Base-by-base conservation (phyloP, 2,797 vertebrate genomes). In the Acipenser ruthenus region DNA sequence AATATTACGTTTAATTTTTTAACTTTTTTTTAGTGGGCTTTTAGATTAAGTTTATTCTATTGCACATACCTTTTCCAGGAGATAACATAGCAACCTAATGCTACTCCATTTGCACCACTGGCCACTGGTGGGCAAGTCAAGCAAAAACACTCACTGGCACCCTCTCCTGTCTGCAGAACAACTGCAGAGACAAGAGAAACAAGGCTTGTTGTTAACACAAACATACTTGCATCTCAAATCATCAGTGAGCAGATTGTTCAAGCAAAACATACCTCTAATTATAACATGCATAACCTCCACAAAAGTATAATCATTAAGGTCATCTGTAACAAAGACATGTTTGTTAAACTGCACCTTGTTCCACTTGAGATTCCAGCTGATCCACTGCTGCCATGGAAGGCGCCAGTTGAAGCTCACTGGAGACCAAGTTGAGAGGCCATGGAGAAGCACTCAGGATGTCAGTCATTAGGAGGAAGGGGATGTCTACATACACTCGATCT, bases 71-170 rank as follows among this genome's bases (percentile, higher is more conserved):
- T 91, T 73, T 90, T 96, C 96, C 96, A 99, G 63, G 91, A 93
- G 71, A 98, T 84, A 10, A 90, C 6, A 49, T 98, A 99, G 76
- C 85, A 90, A 58, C 97, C 96, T 1, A 95, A 94, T 10, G 95
- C 90, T 64, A 95, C 90, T 10, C 93, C 91, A 72, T 78, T 87
- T 68, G 80, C 90, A 65, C 75, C 80, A 64, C 74, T 88, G n/a
- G 77, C 82, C 68, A 82, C 69, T 0, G 91, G 84, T 1, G 95
- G 95, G 75, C 94, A 95, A 11, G 82, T 88, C 65, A 99, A 91
- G 73, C 93, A 95, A 76, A 96, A 97, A 78, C 95, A 98, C 76
- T 99, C 97, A 12, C 95, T 97, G 69, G 94, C 95, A 68, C 92
- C 91, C 77, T 99, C 97, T 3, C 89, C 89, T 8, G 93, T 96